Evolutionary conservation across 1,140 invertebrate genomes (phyloP).

Genomic region (Drosophila gunungcola): DNA sequence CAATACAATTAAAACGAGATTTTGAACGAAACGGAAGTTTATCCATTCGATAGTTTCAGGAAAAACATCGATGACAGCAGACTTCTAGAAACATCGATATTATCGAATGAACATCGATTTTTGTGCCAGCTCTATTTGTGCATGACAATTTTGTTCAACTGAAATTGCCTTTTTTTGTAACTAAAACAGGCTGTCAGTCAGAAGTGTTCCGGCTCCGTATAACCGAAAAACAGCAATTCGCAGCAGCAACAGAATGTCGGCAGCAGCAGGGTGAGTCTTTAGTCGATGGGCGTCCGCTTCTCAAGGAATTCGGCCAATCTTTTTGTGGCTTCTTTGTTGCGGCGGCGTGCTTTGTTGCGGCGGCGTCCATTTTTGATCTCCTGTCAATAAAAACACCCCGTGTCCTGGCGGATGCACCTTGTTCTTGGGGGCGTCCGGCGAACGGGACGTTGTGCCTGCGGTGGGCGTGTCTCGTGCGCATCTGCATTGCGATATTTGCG

Average conservation of each 20-base stretch:
- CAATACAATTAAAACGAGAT: too few species aligned
- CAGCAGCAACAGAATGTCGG: conserved; percentile 64
- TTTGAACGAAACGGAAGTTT: too few species aligned
- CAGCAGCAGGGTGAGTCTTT: conserved; percentile 62
- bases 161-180: conserved; percentile 60
- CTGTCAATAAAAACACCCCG: background rate
- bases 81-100: too few species aligned
- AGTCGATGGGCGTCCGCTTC: background rate
- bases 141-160: conserved; percentile 51
- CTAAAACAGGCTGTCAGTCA: conserved; percentile 45
- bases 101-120: too few species aligned
- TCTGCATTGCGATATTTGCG: conserved; percentile 61
- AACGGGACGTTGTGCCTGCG: background rate
- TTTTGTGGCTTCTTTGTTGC: conserved; percentile 75
- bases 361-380: conserved; percentile 67
- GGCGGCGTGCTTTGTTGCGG: conserved; percentile 28
- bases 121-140: conserved; percentile 2
- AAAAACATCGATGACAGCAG: too few species aligned
- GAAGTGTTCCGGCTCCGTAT: conserved; percentile 36
- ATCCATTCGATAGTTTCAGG: too few species aligned
- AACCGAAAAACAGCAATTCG: conserved; percentile 17
- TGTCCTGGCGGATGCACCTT: background rate
- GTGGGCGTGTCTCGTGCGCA: conserved; percentile 70
- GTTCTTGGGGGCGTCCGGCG: background rate
- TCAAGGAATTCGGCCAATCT: conserved; percentile 23